A percentile compares a stretch with the other conserved stretches of the same genome.
These are phyloP conservation scores for Tridacna crocea DNA, from an alignment of 2,888 invertebrate species.

Conservation along the genomic window DNA sequence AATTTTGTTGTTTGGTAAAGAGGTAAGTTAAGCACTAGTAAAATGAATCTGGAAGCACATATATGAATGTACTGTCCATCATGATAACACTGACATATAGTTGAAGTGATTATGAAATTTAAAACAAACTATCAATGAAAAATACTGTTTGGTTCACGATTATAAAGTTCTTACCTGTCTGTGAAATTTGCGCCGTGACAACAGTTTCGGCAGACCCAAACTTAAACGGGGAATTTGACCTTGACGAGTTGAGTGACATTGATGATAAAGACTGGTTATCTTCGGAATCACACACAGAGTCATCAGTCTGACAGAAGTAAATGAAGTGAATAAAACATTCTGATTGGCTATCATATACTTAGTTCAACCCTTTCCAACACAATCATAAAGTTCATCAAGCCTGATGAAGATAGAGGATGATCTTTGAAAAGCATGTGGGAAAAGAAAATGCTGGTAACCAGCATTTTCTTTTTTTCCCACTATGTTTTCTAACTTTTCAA, in stretches of 20 bases:
- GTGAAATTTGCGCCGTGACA: conserved; percentile 68
- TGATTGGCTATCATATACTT: neutral
- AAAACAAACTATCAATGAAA: too few relatives aligned
- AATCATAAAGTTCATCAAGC: neutral
- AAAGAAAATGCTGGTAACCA: neutral
- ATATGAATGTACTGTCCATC: too few relatives aligned
- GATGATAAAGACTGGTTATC: conserved; percentile 48
- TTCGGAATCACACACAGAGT: conserved; percentile 35
- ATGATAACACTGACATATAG: too few relatives aligned
- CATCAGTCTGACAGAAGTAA: conserved; percentile 54
- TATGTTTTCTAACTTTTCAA: neutral
- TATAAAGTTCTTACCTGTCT: conserved; percentile 66
- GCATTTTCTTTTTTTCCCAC: neutral
- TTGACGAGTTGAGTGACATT: conserved; percentile 30
- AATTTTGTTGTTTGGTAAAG: too few relatives aligned
- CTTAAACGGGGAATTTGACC: conserved; percentile 53
- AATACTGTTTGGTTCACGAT: too few relatives aligned
- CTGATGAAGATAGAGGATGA: neutral
- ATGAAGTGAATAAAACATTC: neutral
- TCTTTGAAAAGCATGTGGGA: neutral
- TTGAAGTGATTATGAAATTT: too few relatives aligned
- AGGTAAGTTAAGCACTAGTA: too few relatives aligned
- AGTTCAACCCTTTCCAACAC: neutral
- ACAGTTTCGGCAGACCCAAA: conserved; percentile 36
- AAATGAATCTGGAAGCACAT: too few relatives aligned